Base-by-base conservation (phyloP, 2,888 invertebrate species). In the Trypoxylon attenuatum region DNA sequence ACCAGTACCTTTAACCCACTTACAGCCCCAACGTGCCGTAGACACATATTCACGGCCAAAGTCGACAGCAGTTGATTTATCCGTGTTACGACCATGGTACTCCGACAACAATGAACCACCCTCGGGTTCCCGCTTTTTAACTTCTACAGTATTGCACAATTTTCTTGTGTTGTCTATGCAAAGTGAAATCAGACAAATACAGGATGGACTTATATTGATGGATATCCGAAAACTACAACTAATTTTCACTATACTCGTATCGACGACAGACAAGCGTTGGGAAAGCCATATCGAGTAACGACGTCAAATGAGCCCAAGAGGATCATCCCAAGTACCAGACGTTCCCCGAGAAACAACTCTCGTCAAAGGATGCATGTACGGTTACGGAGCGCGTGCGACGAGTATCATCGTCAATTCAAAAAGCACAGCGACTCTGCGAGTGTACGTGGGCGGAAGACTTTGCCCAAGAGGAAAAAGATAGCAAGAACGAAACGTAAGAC, bases 1-100 rank as follows among this genome's bases (percentile, higher is more conserved):
- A 66, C 53, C 62, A 58, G 58, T 71, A 68, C 71, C 72, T 74
- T 70, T 77, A 76, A 76, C 77, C 77, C 77, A 77, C 74, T 76
- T 77, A 77, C 66, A 62, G 54, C 74, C 74, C 77, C 60, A 58
- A 59, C 60, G 42, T 53, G 60, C 50, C 41, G 52, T 64, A 56
- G 57, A 65, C 56, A 57, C 60, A 55, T 64, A 70, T 76, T 76
- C 76, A 60, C 62, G 65, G 55, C 60, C 71, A 62, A 73, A 70
- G 62, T 70, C 67, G 56, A 2, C 45, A 19, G 15, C 41, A 49
- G 51, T 59, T 38, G 67, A 62, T 72, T 68, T 63, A 51, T 62
- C 43, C 38, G 43, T n/a, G 51, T 52, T 16, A 51, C 19, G 29
- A 55, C 21, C 47, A 18, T 21, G 19, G n/a, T 43, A 18, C 19